Percentiles rank a stretch among this genome's conserved stretches.
Evolutionary conservation across 2,888 invertebrate genomes (phyloP).

Genomic region (Himalopsyche kuldschensis): DNA sequence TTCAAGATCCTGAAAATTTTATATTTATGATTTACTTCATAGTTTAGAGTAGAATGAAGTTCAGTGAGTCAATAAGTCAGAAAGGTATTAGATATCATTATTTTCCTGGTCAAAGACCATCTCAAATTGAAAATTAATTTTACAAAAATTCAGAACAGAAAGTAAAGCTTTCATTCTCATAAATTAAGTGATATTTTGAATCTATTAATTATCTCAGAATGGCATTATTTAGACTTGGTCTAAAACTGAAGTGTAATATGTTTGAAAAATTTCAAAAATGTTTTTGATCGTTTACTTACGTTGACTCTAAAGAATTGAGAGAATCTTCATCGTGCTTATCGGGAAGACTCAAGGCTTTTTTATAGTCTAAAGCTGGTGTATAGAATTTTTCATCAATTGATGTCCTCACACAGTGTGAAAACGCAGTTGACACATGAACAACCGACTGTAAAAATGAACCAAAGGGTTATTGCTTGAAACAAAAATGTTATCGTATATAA

Average conservation of each 20-base stretch:
- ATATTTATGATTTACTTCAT: too few species aligned
- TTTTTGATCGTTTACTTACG: conserved; percentile 45
- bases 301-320: conserved; percentile 46
- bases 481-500: too few species aligned
- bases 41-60: too few species aligned
- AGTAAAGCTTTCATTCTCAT: too few species aligned
- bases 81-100: too few species aligned
- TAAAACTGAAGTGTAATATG: not conserved
- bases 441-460: conserved; percentile 49
- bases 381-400: conserved; percentile 63
- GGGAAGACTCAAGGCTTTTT: conserved; percentile 3
- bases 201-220: not conserved
- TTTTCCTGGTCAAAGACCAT: too few species aligned
- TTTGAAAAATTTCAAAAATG: not conserved
- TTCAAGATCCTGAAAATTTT: conserved; percentile 62
- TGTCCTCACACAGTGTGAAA: conserved; percentile 64
- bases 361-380: not conserved
- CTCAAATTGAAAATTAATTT: too few species aligned
- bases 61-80: too few species aligned
- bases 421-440: conserved; percentile 72
- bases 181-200: too few species aligned
- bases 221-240: not conserved
- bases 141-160: too few species aligned
- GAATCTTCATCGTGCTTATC: conserved; percentile 45
- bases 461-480: too few species aligned